Conservation (phyloP, 2,113 vertebrate species). For the Tyrannus savana region DNA sequence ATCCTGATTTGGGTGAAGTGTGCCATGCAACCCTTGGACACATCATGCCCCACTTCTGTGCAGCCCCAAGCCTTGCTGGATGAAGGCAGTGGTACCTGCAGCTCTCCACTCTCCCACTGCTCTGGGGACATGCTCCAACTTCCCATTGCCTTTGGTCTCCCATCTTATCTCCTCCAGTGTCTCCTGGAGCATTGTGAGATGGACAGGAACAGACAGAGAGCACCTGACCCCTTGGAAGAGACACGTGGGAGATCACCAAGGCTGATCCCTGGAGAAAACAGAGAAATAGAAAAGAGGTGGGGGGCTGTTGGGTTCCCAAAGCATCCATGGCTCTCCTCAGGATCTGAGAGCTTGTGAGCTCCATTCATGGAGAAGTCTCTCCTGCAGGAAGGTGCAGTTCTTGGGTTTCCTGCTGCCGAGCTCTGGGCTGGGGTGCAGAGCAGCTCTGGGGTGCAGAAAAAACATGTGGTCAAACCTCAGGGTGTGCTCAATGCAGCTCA, state of each 20-base stretch:
- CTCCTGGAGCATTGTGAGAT: not conserved
- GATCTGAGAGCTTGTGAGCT: not conserved
- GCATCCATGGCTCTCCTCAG: not conserved
- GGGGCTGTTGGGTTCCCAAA: not conserved
- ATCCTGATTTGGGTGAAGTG: not conserved
- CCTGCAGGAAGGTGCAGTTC: not conserved
- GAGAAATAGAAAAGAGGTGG: accelerated
- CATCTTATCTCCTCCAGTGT: not conserved
- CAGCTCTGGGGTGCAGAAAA: not conserved
- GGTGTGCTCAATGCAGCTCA: not conserved
- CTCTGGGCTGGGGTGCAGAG: not conserved
- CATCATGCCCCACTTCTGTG: accelerated
- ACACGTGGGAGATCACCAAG: accelerated
- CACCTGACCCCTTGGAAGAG: not conserved
- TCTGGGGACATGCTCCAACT: not conserved
- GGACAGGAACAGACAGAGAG: not conserved
- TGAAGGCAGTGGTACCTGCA: not conserved
- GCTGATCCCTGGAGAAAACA: not conserved
- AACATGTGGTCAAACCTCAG: accelerated
- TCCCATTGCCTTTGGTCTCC: not conserved
- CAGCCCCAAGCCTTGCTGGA: not conserved
- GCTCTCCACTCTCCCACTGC: accelerated
- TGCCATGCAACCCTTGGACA: not conserved
- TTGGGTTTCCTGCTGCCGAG: not conserved
- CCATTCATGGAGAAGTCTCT: not conserved